phyloP scores from a whole-genome alignment of 2,797 vertebrate genomes.

The Lutjanus argentimaculatus region DNA sequence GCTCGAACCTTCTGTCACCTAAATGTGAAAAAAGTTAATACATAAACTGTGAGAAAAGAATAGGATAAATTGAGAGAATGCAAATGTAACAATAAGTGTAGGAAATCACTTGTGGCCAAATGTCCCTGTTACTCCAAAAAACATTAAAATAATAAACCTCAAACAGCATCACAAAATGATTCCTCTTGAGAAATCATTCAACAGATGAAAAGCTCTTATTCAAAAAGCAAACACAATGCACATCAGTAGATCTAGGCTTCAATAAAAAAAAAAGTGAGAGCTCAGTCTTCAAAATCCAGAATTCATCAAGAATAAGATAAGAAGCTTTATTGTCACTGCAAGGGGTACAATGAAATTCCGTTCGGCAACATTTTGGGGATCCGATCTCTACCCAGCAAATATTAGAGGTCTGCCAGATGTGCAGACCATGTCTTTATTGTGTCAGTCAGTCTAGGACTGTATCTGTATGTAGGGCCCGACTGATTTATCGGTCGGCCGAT shows the following conservation, averaged over 20 bases:
- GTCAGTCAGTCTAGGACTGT: no score
- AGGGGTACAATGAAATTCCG: no score
- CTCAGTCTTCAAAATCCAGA: not conserved
- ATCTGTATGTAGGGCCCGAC: no score
- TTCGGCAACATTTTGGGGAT: no score
- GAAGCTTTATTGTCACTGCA: no score
- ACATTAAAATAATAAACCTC: not conserved
- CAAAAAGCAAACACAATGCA: not conserved
- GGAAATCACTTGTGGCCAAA: conserved; percentile 12
- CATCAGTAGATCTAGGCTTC: not conserved
- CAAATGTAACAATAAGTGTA: not conserved
- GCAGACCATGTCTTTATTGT: no score
- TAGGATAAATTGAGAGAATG: not conserved
- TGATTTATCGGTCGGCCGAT: no score
- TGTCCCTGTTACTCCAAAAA: not conserved
- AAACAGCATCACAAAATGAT: not conserved
- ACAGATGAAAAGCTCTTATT: not conserved
- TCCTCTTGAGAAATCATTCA: not conserved
- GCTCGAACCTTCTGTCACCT: not conserved
- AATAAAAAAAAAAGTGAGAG: no score
- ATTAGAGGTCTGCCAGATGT: no score
- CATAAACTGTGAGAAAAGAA: not conserved
- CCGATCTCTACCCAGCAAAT: not conserved
- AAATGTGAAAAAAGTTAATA: not conserved
- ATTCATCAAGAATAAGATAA: not conserved